These are phyloP conservation scores for Gallinago jamesoni DNA, from an alignment of 2,113 vertebrate species.

Conservation along the genomic window DNA sequence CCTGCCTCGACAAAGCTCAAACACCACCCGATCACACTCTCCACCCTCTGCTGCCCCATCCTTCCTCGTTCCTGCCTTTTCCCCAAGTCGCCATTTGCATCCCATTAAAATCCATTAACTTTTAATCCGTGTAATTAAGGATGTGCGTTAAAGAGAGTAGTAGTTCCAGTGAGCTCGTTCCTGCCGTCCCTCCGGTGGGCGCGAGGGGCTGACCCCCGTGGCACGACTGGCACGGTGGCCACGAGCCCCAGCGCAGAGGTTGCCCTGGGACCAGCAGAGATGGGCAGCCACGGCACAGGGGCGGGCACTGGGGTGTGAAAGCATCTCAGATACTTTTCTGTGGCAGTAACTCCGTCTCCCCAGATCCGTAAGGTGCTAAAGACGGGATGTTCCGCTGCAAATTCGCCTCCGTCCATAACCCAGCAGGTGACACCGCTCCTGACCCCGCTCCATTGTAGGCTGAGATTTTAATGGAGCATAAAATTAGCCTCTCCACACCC, in stretches of 20 bases:
- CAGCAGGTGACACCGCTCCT: conserved; percentile 1
- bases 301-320: rapidly evolving
- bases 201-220: rapidly evolving
- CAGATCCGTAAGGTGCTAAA: not conserved
- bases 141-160: not conserved
- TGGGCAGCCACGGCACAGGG: not conserved
- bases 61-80: not conserved
- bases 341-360: not conserved
- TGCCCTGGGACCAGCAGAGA: not conserved
- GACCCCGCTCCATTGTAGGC: not conserved
- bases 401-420: not conserved
- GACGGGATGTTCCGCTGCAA: not conserved
- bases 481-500: conserved; percentile 38
- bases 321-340: not conserved
- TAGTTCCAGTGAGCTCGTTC: not conserved
- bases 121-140: not conserved
- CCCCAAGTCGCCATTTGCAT: not conserved
- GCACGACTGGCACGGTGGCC: rapidly evolving
- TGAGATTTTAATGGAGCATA: conserved; percentile 45
- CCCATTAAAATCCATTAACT: not conserved
- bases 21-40: rapidly evolving
- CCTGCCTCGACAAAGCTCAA: not conserved
- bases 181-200: rapidly evolving
- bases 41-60: not conserved
- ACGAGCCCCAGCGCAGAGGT: not conserved